Evolutionary conservation across 2,113 vertebrate genomes (phyloP).

Genomic region (Girardinichthys multiradiatus): DNA sequence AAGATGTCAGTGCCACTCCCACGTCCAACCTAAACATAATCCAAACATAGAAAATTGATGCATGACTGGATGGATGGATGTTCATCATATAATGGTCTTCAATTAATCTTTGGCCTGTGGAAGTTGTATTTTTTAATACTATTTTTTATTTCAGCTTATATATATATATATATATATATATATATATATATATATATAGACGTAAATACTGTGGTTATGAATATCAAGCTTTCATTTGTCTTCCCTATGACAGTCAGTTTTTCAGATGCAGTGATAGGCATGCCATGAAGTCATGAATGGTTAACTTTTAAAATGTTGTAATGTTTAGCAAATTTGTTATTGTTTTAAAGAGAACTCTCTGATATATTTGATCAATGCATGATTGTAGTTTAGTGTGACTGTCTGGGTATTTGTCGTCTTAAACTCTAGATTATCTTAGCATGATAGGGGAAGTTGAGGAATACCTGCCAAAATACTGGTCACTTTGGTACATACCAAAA

Average conservation of each 20-base stretch:
- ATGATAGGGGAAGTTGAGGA: slow-evolving; percentile 57
- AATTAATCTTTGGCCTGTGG: too few relatives aligned
- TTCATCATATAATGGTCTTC: too few relatives aligned
- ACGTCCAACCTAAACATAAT: too few relatives aligned
- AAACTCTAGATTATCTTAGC: slow-evolving; percentile 51
- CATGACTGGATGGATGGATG: too few relatives aligned
- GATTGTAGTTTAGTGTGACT: slow-evolving; percentile 4
- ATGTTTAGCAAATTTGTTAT: background rate
- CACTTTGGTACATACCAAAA: slow-evolving; percentile 51
- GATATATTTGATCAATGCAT: background rate
- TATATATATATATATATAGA: too few relatives aligned
- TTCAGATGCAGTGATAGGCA: background rate
- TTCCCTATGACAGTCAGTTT: background rate
- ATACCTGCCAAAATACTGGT: slow-evolving; percentile 70
- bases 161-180: too few relatives aligned
- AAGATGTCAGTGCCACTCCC: too few relatives aligned
- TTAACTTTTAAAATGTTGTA: background rate
- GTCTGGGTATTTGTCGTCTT: slow-evolving; percentile 29
- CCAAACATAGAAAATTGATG: too few relatives aligned
- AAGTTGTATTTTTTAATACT: too few relatives aligned
- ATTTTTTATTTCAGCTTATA: too few relatives aligned
- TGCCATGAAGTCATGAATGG: background rate
- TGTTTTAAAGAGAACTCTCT: background rate
- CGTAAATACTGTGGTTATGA: too few relatives aligned
- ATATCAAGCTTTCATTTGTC: background rate